A percentile compares a stretch with the other conserved stretches of the same genome.
phyloP scores from a whole-genome alignment of 2,113 vertebrate species.

The Neodontobutis hainanensis region DNA sequence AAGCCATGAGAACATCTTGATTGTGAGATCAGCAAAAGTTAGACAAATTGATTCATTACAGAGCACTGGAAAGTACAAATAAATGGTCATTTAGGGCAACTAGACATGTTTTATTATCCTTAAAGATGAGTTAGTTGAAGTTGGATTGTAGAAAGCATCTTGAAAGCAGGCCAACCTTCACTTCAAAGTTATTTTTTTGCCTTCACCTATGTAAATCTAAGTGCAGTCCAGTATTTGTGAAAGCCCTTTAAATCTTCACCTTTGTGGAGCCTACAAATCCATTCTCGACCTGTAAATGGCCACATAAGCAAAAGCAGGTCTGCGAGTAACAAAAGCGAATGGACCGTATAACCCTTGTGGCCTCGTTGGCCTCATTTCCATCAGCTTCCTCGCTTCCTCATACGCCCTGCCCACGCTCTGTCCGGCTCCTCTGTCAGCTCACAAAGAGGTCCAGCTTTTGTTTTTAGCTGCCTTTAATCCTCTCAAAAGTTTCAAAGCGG shows the following conservation, averaged over 20 bases:
- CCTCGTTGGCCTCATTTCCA: conserved; percentile 57
- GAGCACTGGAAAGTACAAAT: background rate
- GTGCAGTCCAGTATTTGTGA: conserved; percentile 11
- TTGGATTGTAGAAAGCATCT: background rate
- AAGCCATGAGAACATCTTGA: background rate
- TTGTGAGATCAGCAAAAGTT: background rate
- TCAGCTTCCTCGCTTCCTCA: conserved; percentile 43
- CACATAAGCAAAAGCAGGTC: conserved; percentile 51
- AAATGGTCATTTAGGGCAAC: background rate
- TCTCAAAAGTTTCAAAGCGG: conserved; percentile 79
- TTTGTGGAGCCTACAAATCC: conserved; percentile 38
- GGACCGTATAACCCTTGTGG: conserved; percentile 45
- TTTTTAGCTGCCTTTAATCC: conserved; percentile 82
- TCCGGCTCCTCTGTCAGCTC: conserved; percentile 69
- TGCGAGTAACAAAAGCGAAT: conserved; percentile 34
- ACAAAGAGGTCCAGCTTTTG: conserved; percentile 74
- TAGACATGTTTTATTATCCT: background rate
- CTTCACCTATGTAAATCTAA: conserved; percentile 7
- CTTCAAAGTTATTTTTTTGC: conserved; percentile 16
- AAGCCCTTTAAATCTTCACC: conserved; percentile 32
- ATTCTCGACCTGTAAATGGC: conserved; percentile 32
- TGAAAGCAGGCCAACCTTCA: background rate
- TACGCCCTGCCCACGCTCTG: conserved; percentile 27
- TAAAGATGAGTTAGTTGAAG: too few relatives aligned
- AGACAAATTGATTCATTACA: background rate